phyloP scores from a whole-genome alignment of 2,888 invertebrate genomes.

The Eupithecia insigniata region DNA sequence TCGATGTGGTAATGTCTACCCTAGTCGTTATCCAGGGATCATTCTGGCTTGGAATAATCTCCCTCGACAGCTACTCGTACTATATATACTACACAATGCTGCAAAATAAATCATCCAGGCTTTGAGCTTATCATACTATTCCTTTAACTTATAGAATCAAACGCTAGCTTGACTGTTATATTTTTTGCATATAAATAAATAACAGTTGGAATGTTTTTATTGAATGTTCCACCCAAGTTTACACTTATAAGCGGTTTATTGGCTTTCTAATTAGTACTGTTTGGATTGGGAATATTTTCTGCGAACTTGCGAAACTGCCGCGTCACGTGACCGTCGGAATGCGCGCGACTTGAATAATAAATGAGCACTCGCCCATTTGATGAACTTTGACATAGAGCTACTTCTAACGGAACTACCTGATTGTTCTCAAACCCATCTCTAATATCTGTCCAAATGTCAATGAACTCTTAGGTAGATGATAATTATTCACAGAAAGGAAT shows the following conservation, averaged over 20 bases:
- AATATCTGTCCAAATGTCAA: neutral
- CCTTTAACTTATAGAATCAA: neutral
- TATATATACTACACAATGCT: neutral
- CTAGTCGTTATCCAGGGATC: neutral
- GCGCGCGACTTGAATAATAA: conserved; percentile 22
- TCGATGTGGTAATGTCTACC: no score
- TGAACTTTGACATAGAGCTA: conserved; percentile 23
- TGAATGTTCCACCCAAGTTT: no score
- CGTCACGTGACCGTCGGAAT: conserved; percentile 15
- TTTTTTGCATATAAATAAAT: no score
- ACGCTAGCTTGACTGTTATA: neutral
- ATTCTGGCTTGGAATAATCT: neutral
- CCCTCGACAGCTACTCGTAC: neutral
- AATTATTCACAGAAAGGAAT: neutral
- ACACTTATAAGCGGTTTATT: conserved; percentile 10
- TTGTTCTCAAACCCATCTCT: neutral
- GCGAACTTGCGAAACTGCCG: neutral
- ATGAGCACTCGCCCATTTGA: conserved; percentile 12
- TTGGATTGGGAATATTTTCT: neutral
- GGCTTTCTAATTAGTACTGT: conserved; percentile 24
- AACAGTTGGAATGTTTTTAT: no score
- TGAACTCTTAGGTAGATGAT: neutral
- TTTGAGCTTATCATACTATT: neutral
- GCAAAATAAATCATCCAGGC: neutral
- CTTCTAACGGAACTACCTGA: neutral